Evolutionary conservation across 2,888 invertebrate species (phyloP).

Genomic region (Chaetogeoica ovagalla): DNA sequence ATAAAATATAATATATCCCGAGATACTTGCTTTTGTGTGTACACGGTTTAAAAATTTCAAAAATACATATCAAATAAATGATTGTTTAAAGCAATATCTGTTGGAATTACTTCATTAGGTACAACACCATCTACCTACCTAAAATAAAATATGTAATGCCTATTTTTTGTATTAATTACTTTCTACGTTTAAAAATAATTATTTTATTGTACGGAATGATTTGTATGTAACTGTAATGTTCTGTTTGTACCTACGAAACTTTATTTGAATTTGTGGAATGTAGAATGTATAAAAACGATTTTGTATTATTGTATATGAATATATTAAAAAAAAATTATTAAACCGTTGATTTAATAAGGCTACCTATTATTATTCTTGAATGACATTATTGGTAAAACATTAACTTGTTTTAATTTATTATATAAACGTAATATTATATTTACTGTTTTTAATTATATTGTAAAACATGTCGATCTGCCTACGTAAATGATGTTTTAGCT

Average conservation of each 20-base stretch:
- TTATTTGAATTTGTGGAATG: constrained; percentile 7
- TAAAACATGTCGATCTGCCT: constrained; percentile 32
- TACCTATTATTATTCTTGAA: constrained; percentile 29
- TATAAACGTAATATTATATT: constrained; percentile 27
- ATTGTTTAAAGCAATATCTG: constrained; percentile 39
- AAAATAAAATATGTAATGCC: constrained; percentile 33
- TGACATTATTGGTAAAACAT: constrained; percentile 16
- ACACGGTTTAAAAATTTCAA: constrained; percentile 26
- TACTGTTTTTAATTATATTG: constrained; percentile 30
- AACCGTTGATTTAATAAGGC: constrained; percentile 22
- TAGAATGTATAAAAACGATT: constrained; percentile 30
- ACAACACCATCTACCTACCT: neutral
- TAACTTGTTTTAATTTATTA: constrained; percentile 32
- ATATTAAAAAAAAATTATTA: constrained; percentile 11
- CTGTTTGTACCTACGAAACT: constrained; percentile 9
- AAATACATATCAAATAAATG: constrained; percentile 48
- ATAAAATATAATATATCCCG: neutral
- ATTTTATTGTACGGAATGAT: constrained; percentile 29
- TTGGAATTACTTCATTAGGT: constrained; percentile 22
- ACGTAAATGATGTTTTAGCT: constrained; percentile 36
- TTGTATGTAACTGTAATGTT: constrained; percentile 30
- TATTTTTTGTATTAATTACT: constrained; percentile 17
- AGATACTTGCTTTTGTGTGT: constrained; percentile 15
- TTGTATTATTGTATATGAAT: constrained; percentile 1
- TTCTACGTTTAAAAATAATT: constrained; percentile 20